Conservation (phyloP, 2,888 invertebrate species). For the Diarsia dahlii region DNA sequence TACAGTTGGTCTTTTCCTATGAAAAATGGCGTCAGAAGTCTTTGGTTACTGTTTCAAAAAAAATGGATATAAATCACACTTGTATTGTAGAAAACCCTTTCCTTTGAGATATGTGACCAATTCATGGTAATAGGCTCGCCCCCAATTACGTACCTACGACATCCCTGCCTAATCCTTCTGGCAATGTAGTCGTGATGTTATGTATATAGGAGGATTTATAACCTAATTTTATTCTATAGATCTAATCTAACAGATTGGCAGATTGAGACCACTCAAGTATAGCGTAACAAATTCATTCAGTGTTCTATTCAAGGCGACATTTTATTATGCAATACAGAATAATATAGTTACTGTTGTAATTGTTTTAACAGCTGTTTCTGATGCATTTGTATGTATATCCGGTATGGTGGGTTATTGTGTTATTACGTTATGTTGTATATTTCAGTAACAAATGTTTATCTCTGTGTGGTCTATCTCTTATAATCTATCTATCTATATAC, state of each 20-base stretch:
- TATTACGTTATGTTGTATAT: not conserved
- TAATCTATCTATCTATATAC: no score
- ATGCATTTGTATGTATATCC: slow-evolving; percentile 18
- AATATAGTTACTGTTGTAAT: slow-evolving; percentile 8
- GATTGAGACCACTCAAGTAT: not conserved
- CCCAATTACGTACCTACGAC: no score
- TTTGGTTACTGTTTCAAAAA: no score
- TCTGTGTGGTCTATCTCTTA: no score
- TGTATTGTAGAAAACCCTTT: no score
- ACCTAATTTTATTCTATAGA: not conserved
- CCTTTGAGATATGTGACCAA: no score
- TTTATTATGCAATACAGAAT: slow-evolving; percentile 24
- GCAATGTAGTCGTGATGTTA: not conserved
- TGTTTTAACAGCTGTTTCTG: slow-evolving; percentile 19
- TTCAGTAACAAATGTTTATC: no score
- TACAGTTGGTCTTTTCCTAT: no score
- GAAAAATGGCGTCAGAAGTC: no score
- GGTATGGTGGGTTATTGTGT: not conserved
- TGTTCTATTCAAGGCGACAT: slow-evolving; percentile 27
- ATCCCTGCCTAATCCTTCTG: no score
- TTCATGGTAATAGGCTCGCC: no score
- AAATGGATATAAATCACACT: no score
- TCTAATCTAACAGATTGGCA: slow-evolving; percentile 12
- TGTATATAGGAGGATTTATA: not conserved
- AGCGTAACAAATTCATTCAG: slow-evolving; percentile 40